Evolutionary conservation across 2,888 invertebrate genomes (phyloP).

Genomic region (Chesias legatella): DNA sequence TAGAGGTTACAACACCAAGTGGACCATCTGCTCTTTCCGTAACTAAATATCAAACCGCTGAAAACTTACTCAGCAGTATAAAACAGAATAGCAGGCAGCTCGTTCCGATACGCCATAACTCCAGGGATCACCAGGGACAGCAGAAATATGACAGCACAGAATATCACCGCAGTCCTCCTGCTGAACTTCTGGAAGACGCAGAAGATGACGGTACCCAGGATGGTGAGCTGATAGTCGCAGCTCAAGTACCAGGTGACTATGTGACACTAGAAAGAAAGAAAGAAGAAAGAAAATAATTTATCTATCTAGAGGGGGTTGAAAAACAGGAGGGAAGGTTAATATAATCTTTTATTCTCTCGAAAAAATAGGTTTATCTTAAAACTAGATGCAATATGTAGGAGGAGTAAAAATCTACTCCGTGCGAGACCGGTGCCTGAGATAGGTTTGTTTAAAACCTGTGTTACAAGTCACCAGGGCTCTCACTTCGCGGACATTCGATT

Average conservation of each 20-base stretch:
- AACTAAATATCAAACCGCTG: conserved; percentile 15
- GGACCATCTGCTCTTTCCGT: background rate
- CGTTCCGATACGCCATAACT: conserved; percentile 26
- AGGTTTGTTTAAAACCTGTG: too few species aligned
- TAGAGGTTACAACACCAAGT: too few species aligned
- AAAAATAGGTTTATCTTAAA: too few species aligned
- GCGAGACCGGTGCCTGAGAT: too few species aligned
- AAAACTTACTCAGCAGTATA: conserved; percentile 26
- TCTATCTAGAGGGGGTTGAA: background rate
- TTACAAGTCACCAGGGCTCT: too few species aligned
- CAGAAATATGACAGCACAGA: conserved; percentile 7
- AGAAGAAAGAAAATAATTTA: too few species aligned
- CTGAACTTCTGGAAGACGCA: conserved; percentile 21
- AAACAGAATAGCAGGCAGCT: conserved; percentile 20
- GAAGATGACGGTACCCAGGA: conserved; percentile 27
- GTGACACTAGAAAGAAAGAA: conserved; percentile 25
- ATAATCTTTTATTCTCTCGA: too few species aligned
- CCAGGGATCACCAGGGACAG: conserved; percentile 29
- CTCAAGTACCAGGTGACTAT: conserved; percentile 28
- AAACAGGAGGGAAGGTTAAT: too few species aligned
- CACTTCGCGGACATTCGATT: too few species aligned
- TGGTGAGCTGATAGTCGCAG: conserved; percentile 31
- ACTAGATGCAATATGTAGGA: too few species aligned
- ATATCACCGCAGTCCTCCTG: conserved; percentile 6
- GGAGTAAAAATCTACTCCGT: too few species aligned